Base-by-base conservation (phyloP, 2,797 vertebrate genomes). In the Babyrousa celebensis region DNA sequence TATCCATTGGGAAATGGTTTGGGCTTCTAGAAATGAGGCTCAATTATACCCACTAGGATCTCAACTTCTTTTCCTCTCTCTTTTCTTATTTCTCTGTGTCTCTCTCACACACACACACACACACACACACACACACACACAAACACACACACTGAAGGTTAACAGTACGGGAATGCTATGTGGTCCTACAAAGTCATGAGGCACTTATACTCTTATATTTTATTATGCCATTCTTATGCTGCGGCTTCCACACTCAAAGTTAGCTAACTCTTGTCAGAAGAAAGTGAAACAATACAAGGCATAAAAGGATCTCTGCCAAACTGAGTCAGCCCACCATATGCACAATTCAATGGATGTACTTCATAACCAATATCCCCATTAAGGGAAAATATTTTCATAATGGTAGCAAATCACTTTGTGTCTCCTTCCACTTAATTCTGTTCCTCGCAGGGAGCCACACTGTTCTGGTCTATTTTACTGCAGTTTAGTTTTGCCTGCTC, bases 341-440 rank as follows among this genome's bases (percentile, higher is more conserved):
- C 74, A 80, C 23, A 89, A 63, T 65, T 74, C 43, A 92, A 10
- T 67, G 27, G 36, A 56, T 27, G 2, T 67, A 65, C 32, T 60
- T 12, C 25, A 70, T 29, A 93, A 71, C 16, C 9, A 68, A 68
- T 1, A 52, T 15, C 9, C n/a, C n/a, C 79, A 43, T 72, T 62
- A 89, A 92, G n/a, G 83, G n/a, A 75, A 90, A 94, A 65, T 89
- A 62, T 77, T 95, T 36, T 40, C 25, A 74, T 83, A 72, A 78
- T 17, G 29, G 32, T n/a, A 85, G 32, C 60, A 85, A 87, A 23
- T 68, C 52, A 89, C 58, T 72, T 74, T 88, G 48, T 43, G 3
- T 68, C 43, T 75, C 56, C 6, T 95, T 74, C 29, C 23, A 10
- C 43, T 48, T 10, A 48, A 29, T 43, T 80, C 21, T 21, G 43